phyloP scores from a whole-genome alignment of 2,888 invertebrate genomes.

The Meandrusa payeni region DNA sequence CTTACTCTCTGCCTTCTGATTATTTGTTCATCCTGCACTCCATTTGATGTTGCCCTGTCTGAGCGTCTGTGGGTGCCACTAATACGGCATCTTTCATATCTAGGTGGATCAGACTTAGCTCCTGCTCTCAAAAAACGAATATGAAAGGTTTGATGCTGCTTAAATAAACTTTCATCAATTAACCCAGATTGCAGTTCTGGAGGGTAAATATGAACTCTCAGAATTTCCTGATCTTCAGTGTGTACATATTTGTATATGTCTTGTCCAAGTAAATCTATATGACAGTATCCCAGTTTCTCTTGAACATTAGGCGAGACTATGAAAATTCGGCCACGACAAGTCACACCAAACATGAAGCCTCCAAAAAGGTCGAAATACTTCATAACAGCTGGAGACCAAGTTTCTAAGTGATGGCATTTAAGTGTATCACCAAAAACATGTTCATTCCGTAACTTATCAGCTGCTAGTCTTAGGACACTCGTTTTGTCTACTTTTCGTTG shows the following conservation, averaged over 20 bases:
- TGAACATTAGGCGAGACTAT: conserved; percentile 92
- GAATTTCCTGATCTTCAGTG: conserved; percentile 89
- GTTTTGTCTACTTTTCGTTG: conserved; percentile 95
- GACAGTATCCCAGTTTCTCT: conserved; percentile 90
- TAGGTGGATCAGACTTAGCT: conserved; percentile 85
- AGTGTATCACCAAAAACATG: conserved; percentile 83
- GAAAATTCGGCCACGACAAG: conserved; percentile 90
- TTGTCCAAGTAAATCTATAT: conserved; percentile 95
- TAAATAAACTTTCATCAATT: conserved; percentile 53
- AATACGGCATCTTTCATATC: conserved; percentile 86
- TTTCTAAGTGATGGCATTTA: conserved; percentile 68
- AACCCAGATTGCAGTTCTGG: conserved; percentile 65
- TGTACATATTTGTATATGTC: conserved; percentile 91
- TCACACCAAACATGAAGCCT: conserved; percentile 90
- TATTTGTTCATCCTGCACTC: conserved; percentile 73
- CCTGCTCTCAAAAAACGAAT: conserved; percentile 84
- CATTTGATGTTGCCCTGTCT: conserved; percentile 78
- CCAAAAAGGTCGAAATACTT: conserved; percentile 85
- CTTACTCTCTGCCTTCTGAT: conserved; percentile 74
- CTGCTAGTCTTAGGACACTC: conserved; percentile 91
- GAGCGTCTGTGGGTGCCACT: conserved; percentile 83
- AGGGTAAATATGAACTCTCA: conserved; percentile 85
- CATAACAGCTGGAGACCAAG: conserved; percentile 80
- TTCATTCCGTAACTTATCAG: conserved; percentile 90
- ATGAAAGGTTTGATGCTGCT: conserved; percentile 78